Evolutionary conservation across 2,797 vertebrate species (phyloP).

Genomic region (Falco cherrug): DNA sequence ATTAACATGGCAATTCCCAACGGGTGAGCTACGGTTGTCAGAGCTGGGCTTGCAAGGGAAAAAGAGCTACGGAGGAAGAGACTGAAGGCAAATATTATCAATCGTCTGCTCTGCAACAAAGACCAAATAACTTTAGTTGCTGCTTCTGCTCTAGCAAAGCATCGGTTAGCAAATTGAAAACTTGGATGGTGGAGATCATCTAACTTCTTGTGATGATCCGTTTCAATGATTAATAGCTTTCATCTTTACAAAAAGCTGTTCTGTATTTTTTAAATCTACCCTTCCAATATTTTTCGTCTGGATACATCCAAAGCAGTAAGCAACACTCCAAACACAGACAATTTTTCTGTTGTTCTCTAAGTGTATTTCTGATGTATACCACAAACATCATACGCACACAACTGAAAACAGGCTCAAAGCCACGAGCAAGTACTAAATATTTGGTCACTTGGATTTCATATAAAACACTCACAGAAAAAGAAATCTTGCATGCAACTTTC

Average conservation of each 20-base stretch:
- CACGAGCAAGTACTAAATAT: not conserved
- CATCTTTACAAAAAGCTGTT: slow-evolving; percentile 6
- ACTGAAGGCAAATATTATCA: slow-evolving; percentile 4
- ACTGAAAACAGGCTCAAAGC: not conserved
- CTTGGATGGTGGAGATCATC: not conserved
- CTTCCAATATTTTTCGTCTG: not conserved
- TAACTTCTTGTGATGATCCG: slow-evolving; percentile 1
- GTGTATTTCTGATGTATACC: not conserved
- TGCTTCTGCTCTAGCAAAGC: not conserved
- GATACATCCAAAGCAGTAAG: not conserved
- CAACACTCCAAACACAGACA: not conserved
- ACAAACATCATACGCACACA: not conserved
- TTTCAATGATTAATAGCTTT: slow-evolving; percentile 15
- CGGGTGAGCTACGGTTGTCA: not conserved
- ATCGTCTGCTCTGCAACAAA: not conserved
- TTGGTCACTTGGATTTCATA: slow-evolving; percentile 7
- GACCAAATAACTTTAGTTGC: not conserved
- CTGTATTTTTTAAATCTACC: not conserved
- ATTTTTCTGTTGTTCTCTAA: not conserved
- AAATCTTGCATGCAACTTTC: slow-evolving; percentile 15
- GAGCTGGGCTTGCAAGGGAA: not conserved
- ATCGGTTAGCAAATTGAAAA: not conserved
- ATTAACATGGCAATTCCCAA: not conserved
- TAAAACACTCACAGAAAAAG: not conserved
- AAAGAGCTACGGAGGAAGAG: not conserved